Evolutionary conservation across 2,797 vertebrate species (phyloP).

Genomic region (Intellagama lesueurii): DNA sequence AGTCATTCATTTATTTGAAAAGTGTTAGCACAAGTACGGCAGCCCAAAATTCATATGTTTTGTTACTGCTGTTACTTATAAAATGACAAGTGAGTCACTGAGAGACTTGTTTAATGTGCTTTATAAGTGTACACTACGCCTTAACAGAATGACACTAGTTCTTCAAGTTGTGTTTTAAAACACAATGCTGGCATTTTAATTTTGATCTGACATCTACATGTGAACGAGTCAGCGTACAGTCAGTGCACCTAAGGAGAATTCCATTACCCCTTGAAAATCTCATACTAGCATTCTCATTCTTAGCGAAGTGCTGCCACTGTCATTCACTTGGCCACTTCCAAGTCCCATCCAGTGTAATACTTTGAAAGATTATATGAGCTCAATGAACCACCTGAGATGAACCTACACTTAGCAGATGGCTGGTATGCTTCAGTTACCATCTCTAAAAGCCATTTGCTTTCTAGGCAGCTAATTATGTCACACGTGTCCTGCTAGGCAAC

Average conservation of each 20-base stretch:
- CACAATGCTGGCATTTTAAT: too few species aligned
- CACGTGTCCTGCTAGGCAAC: slow-evolving; percentile 64
- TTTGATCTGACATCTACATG: not conserved
- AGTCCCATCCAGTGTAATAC: not conserved
- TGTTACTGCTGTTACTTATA: not conserved
- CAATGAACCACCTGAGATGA: slow-evolving; percentile 60
- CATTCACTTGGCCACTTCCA: not conserved
- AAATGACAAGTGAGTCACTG: not conserved
- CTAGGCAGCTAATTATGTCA: slow-evolving; percentile 55
- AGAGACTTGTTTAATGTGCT: not conserved
- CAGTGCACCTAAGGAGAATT: not conserved
- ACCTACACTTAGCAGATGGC: slow-evolving; percentile 63
- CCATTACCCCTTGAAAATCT: not conserved
- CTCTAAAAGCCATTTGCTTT: slow-evolving; percentile 59
- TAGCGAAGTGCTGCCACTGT: not conserved
- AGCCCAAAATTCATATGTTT: not conserved
- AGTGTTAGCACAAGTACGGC: not conserved
- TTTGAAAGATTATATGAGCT: slow-evolving; percentile 48
- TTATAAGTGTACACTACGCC: not conserved
- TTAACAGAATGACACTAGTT: not conserved
- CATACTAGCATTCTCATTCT: not conserved
- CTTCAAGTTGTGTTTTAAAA: not conserved
- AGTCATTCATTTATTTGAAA: not conserved
- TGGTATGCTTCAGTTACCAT: slow-evolving; percentile 52
- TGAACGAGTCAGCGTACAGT: not conserved